These are phyloP conservation scores for Cichlasoma orientale DNA, from an alignment of 2,797 vertebrate species.

Conservation along the genomic window DNA sequence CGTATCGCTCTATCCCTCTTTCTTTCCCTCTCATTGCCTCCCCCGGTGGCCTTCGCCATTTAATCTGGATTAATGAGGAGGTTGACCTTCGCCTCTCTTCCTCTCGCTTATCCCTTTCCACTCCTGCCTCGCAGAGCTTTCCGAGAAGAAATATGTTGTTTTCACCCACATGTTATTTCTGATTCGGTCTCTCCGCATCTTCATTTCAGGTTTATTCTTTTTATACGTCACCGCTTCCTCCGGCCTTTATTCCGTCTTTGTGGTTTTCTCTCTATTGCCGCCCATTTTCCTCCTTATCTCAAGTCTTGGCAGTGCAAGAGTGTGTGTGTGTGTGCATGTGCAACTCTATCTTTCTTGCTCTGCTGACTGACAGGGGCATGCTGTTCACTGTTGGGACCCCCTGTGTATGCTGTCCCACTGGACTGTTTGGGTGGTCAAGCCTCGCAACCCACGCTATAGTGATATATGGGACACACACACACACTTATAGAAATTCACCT, in stretches of 20 bases:
- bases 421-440: constrained; percentile 79
- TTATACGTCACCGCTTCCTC: neutral
- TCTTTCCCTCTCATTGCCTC: constrained; percentile 30
- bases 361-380: constrained; percentile 67
- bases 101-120: neutral
- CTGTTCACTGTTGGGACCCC: constrained; percentile 69
- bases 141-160: neutral
- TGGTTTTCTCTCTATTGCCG: neutral
- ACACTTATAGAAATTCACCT: constrained; percentile 42
- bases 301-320: neutral
- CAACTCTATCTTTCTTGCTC: constrained; percentile 11
- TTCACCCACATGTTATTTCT: constrained; percentile 22
- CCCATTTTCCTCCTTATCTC: constrained; percentile 21
- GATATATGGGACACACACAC: constrained; percentile 38
- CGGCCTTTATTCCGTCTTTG: neutral
- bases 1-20: constrained; percentile 21
- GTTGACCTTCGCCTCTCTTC: constrained; percentile 59
- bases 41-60: constrained; percentile 58
- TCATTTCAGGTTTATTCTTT: constrained; percentile 12
- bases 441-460: constrained; percentile 7
- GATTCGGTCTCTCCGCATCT: constrained; percentile 6
- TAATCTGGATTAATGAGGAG: constrained; percentile 73
- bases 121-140: neutral
- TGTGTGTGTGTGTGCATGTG: constrained; percentile 4
- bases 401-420: constrained; percentile 49